Evolutionary conservation across 2,888 invertebrate genomes (phyloP).

Genomic region (Drosophila paucipuncta): DNA sequence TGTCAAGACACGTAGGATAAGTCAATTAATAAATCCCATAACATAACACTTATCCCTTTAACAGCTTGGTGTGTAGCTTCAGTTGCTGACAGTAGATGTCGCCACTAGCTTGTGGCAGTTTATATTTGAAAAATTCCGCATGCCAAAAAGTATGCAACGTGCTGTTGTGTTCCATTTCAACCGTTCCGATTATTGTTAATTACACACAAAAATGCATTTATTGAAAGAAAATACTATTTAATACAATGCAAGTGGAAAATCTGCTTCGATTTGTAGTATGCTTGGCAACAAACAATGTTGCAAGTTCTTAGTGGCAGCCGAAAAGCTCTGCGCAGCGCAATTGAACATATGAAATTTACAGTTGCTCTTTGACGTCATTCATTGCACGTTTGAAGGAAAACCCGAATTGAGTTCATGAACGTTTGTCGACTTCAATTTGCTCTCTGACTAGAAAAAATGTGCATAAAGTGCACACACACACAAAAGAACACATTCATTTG

Average conservation of each 20-base stretch:
- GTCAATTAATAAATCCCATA: no score
- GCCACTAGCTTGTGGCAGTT: not conserved
- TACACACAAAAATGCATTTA: not conserved
- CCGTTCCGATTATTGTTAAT: not conserved
- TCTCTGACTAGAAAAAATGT: conserved; percentile 58
- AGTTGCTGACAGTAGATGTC: conserved; percentile 1
- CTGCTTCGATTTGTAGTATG: not conserved
- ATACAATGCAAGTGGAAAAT: not conserved
- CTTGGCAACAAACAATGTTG: not conserved
- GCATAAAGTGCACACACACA: conserved; percentile 52
- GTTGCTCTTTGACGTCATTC: conserved; percentile 76
- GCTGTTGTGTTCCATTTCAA: not conserved
- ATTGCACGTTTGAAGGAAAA: conserved; percentile 71
- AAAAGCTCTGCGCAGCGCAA: conserved; percentile 18
- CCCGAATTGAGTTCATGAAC: conserved; percentile 83
- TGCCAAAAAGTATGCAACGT: conserved; percentile 25
- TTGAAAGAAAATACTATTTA: not conserved
- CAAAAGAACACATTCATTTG: conserved; percentile 3
- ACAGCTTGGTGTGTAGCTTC: not conserved
- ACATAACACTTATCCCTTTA: not conserved
- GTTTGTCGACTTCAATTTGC: conserved; percentile 83
- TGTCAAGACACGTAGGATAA: not conserved
- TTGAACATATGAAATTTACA: conserved; percentile 59
- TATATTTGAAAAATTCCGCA: not conserved
- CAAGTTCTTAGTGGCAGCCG: not conserved